These are phyloP conservation scores for Neomicropteryx cornuta DNA, from an alignment of 1,140 invertebrate species.

Conservation along the genomic window DNA sequence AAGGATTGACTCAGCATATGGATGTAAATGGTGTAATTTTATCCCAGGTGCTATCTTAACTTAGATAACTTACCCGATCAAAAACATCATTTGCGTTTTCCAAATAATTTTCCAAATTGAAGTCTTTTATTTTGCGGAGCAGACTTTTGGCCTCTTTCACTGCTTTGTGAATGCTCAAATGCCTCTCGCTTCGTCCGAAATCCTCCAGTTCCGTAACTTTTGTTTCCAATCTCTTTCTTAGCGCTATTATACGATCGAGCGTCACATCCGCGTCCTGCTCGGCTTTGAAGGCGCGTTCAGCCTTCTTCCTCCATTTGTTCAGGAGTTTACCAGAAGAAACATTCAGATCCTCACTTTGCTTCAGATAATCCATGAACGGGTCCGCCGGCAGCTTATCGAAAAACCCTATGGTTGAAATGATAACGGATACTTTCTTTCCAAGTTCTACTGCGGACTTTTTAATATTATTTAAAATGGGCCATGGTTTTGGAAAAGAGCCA, in stretches of 20 bases:
- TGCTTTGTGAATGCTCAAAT: constrained; percentile 45
- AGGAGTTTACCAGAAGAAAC: neutral
- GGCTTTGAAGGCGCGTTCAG: constrained; percentile 9
- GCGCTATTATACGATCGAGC: constrained; percentile 13
- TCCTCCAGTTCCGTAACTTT: constrained; percentile 35
- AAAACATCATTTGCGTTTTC: constrained; percentile 37
- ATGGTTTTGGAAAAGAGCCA: constrained; percentile 63
- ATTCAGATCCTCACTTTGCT: constrained; percentile 2
- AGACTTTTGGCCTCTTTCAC: constrained; percentile 45
- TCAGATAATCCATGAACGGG: constrained; percentile 7
- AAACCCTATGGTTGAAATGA: constrained; percentile 3
- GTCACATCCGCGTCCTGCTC: constrained; percentile 12
- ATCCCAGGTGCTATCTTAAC: too few relatives aligned
- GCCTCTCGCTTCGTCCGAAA: constrained; percentile 43
- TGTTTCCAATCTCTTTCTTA: constrained; percentile 16
- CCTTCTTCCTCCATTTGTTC: constrained; percentile 8
- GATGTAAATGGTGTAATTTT: too few relatives aligned
- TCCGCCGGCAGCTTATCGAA: constrained; percentile 9
- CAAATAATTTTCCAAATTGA: constrained; percentile 34
- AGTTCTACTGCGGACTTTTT: constrained; percentile 12
- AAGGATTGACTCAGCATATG: too few relatives aligned
- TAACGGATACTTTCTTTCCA: constrained; percentile 1
- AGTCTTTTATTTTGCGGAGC: constrained; percentile 42
- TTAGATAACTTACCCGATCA: constrained; percentile 30
- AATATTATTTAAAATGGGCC: constrained; percentile 45